Evolutionary conservation across 2,888 invertebrate species (phyloP).

Genomic region (Acleris literana): DNA sequence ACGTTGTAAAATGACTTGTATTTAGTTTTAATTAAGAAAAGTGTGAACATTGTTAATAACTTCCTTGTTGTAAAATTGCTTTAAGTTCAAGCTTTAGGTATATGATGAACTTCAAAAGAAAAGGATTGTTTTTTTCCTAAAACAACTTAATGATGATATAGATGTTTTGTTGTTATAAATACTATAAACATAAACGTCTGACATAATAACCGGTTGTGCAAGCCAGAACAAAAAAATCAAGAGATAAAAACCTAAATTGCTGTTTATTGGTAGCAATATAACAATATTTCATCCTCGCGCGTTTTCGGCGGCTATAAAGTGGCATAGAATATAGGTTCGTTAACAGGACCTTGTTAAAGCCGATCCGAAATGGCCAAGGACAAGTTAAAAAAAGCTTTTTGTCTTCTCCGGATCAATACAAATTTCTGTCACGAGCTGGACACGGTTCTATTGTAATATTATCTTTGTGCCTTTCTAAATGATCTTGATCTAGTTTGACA

Average conservation of each 20-base stretch:
- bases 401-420: slow-evolving; percentile 63
- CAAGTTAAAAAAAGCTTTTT: slow-evolving; percentile 59
- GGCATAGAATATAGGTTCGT: slow-evolving; percentile 26
- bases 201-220: slow-evolving; percentile 15
- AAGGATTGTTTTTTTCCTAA: too few relatives aligned
- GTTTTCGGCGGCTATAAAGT: slow-evolving; percentile 38
- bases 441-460: slow-evolving; percentile 56
- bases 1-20: too few relatives aligned
- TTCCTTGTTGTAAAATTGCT: too few relatives aligned
- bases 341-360: slow-evolving; percentile 64
- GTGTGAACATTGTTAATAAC: too few relatives aligned
- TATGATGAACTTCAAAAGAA: too few relatives aligned
- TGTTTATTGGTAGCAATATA: slow-evolving; percentile 74
- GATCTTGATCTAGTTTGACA: slow-evolving; percentile 63
- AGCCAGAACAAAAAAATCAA: slow-evolving; percentile 42
- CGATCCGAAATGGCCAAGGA: slow-evolving; percentile 73
- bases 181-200: neutral
- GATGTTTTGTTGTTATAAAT: too few relatives aligned
- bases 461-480: slow-evolving; percentile 51
- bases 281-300: slow-evolving; percentile 76
- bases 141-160: too few relatives aligned
- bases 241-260: slow-evolving; percentile 62
- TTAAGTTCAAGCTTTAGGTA: too few relatives aligned
- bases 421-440: slow-evolving; percentile 67
- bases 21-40: too few relatives aligned